Percentiles rank a stretch among this genome's conserved stretches.
Evolutionary conservation across 2,888 invertebrate genomes (phyloP).

Genomic region (Platycheirus albimanus): DNA sequence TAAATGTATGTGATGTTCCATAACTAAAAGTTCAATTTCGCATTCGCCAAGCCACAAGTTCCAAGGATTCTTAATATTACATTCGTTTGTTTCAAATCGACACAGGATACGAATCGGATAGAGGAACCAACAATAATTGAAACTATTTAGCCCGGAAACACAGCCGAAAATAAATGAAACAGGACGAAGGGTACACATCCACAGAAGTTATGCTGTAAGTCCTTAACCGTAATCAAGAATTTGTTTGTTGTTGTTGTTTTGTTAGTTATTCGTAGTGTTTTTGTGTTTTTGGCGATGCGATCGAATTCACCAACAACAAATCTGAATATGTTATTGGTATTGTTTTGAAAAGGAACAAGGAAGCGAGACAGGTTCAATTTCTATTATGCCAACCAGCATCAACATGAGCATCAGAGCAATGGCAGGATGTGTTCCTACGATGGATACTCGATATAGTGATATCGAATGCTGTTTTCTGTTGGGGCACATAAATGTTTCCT

Average conservation of each 20-base stretch:
- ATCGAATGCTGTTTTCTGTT: slow-evolving; percentile 39
- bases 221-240: slow-evolving; percentile 67
- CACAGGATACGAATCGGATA: neutral
- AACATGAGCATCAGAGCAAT: too few species aligned
- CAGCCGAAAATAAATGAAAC: slow-evolving; percentile 7
- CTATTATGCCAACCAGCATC: neutral
- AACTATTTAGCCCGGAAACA: slow-evolving; percentile 49
- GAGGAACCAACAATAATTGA: slow-evolving; percentile 45
- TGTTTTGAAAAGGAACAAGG: neutral
- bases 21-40: slow-evolving; percentile 35
- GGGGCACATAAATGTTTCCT: slow-evolving; percentile 7
- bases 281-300: slow-evolving; percentile 56
- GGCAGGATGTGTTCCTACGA: slow-evolving; percentile 4
- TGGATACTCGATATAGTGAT: slow-evolving; percentile 23
- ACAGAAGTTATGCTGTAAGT: slow-evolving; percentile 25
- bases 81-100: neutral
- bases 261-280: slow-evolving; percentile 68
- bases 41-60: slow-evolving; percentile 23
- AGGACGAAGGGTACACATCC: slow-evolving; percentile 14
- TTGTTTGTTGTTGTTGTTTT: slow-evolving; percentile 47
- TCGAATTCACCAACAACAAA: slow-evolving; percentile 56
- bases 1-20: too few species aligned
- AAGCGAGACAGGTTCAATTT: neutral
- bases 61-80: neutral
- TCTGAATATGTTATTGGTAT: slow-evolving; percentile 68